Evolutionary conservation across 2,888 invertebrate genomes (phyloP).

Genomic region (Amphipyra tragopoginis): DNA sequence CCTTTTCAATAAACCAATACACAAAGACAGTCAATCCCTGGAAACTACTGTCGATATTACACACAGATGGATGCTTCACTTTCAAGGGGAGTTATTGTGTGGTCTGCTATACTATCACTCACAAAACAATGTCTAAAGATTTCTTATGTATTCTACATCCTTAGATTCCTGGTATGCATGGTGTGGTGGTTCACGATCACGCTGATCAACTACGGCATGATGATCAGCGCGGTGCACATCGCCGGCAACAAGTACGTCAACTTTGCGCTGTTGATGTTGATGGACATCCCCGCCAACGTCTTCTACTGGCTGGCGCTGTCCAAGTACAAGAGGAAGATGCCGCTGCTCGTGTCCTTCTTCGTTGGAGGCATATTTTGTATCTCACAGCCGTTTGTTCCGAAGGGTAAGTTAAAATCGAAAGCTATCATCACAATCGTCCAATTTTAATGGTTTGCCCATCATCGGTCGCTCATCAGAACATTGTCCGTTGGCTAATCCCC

Average conservation of each 20-base stretch:
- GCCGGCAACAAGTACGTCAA: constrained; percentile 85
- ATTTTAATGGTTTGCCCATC: no score
- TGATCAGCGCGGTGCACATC: constrained; percentile 85
- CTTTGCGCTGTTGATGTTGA: constrained; percentile 82
- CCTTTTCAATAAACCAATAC: no score
- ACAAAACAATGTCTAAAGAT: no score
- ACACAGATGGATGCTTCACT: no score
- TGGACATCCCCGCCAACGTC: constrained; percentile 85
- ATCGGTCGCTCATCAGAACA: no score
- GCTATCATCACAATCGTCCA: background rate
- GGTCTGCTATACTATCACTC: no score
- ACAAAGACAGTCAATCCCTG: no score
- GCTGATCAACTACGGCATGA: constrained; percentile 87
- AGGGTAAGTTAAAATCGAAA: constrained; percentile 64
- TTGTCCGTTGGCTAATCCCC: no score
- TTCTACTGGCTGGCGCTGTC: constrained; percentile 83
- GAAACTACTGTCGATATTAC: no score
- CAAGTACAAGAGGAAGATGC: constrained; percentile 79
- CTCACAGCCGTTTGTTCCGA: constrained; percentile 81
- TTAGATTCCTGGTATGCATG: constrained; percentile 78
- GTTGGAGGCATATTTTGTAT: constrained; percentile 83
- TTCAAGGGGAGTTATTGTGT: no score
- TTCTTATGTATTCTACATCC: background rate
- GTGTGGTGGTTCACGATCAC: constrained; percentile 88
- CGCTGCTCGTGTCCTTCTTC: constrained; percentile 77